Base-by-base conservation (phyloP, 2,888 invertebrate genomes). In the Drosophila nr. perissopoda region DNA sequence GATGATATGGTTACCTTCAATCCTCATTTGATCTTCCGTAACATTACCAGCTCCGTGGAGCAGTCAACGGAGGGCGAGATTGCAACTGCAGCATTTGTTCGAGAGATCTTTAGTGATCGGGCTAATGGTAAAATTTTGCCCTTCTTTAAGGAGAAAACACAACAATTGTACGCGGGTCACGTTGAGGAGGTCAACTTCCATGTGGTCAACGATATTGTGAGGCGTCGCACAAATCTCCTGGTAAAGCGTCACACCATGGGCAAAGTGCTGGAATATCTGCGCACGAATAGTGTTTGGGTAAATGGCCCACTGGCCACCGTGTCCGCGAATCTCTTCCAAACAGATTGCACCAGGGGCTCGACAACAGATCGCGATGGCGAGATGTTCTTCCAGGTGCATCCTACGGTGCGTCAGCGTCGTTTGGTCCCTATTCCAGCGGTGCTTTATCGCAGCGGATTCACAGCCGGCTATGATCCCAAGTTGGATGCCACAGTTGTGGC, bases 1-100 rank as follows among this genome's bases (percentile, higher is more conserved):
- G 98, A 98, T 90, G 97, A 98, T 77, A 97, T 97, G 95, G 96
- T 97, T 0, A 97, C 97, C 0, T 98, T 98, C 88, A 98, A 98
- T 92, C 98, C 98, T 0, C 98, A 98, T 91, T 94, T 97, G 83
- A 96, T 97, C 0, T 95, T 97, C 82, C 96, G 96, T 91, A 97
- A 97, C 90, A 96, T 98, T 27, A 97, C 97, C 0, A 97, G 97
- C 87, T 96, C 97, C 0, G 96, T 97, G 36, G 95, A 96, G 76
- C 94, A 95, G 34, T 94, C 95, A 0, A 94, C 94, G 36, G 95
- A 95, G 60, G 94, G 95, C n/a, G 96, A 97, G 1, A 95, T 97
- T 11, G 95, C 96, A 0, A 95, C 96, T 11, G 96, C 97, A 1
- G 97, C 96, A 0, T 97, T 98, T 90, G 95, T 97, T 1, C 94